Percentiles rank a stretch among this genome's conserved stretches.
phyloP scores from a whole-genome alignment of 2,113 vertebrate genomes.

The Psophia crepitans region DNA sequence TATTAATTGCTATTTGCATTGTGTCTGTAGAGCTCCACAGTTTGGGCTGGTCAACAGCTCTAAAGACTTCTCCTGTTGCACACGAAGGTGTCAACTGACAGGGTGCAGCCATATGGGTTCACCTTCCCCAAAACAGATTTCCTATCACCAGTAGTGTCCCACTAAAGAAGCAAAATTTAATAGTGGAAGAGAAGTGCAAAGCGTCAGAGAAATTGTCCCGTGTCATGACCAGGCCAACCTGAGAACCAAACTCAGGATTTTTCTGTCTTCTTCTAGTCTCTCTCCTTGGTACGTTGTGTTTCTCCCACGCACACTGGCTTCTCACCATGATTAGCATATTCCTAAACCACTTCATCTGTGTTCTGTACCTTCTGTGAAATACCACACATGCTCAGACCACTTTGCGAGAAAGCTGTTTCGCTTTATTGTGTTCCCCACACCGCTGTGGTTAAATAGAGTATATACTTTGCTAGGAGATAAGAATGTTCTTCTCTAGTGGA shows the following conservation, averaged over 20 bases:
- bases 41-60: neutral
- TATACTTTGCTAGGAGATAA: neutral
- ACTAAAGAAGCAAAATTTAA: neutral
- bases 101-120: too few relatives aligned
- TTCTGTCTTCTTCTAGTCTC: neutral
- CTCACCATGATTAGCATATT: neutral
- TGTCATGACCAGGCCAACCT: fast-evolving
- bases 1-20: neutral
- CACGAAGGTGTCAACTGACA: neutral
- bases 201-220: neutral
- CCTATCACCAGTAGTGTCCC: neutral
- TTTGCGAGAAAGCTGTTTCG: neutral
- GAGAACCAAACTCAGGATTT: neutral
- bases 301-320: neutral
- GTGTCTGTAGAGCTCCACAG: neutral
- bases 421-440: neutral
- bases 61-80: neutral
- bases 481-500: neutral
- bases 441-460: neutral
- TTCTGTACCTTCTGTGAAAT: neutral
- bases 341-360: neutral
- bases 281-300: neutral
- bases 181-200: neutral
- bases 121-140: neutral
- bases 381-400: neutral